These are phyloP conservation scores for Felis chaus DNA, from an alignment of 2,113 vertebrate species.

Conservation along the genomic window DNA sequence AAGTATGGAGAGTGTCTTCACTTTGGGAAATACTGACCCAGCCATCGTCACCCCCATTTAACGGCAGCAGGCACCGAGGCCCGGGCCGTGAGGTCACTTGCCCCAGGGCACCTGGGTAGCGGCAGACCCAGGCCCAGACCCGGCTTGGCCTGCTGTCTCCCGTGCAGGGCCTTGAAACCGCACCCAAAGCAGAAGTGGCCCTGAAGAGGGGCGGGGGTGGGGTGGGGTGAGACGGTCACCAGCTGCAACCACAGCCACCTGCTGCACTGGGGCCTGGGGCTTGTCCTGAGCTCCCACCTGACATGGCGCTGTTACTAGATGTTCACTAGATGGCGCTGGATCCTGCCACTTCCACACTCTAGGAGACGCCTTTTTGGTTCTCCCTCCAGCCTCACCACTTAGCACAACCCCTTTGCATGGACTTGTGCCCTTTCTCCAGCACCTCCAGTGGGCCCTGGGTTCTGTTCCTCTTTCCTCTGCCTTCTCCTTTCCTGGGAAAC, in stretches of 20 bases:
- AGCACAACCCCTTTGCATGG: too few relatives aligned
- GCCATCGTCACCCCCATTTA: neutral
- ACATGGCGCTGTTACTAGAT: neutral
- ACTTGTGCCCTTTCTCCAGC: neutral
- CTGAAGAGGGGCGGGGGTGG: neutral
- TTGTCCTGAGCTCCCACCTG: neutral
- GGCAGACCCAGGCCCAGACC: neutral
- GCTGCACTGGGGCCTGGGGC: neutral
- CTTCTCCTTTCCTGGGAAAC: neutral
- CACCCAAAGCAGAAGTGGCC: neutral
- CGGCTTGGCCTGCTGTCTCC: neutral
- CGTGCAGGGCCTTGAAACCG: neutral
- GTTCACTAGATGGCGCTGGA: neutral
- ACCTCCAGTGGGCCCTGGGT: neutral
- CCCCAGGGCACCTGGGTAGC: neutral
- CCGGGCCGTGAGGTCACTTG: neutral
- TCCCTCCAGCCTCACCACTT: too few relatives aligned
- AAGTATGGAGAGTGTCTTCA: neutral
- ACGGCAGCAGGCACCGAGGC: neutral
- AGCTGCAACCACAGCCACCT: neutral
- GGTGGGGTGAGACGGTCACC: neutral
- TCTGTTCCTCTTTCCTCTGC: neutral
- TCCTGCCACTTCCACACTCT: fast-evolving
- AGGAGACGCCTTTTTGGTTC: too few relatives aligned
- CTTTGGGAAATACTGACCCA: neutral